phyloP scores from a whole-genome alignment of 2,113 vertebrate species.

The Syngnathus floridae region DNA sequence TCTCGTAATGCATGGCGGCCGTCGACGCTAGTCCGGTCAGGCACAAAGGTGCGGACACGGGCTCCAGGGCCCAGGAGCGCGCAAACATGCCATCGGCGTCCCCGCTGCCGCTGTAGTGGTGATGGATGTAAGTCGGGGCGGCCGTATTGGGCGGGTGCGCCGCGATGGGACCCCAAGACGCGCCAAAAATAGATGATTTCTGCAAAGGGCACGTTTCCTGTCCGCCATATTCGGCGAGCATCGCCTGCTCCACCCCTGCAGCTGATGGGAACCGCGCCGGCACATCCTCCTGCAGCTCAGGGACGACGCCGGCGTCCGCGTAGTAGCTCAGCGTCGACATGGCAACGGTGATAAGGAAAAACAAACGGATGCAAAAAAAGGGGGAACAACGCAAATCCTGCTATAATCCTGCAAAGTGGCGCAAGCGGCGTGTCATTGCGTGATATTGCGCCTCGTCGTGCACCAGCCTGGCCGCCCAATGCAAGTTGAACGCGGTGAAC shows the following conservation, averaged over 20 bases:
- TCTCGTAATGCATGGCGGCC: slow-evolving; percentile 84
- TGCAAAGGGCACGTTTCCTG: slow-evolving; percentile 89
- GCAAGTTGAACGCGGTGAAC: slow-evolving; percentile 77
- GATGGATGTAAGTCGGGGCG: slow-evolving; percentile 85
- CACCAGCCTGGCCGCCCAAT: slow-evolving; percentile 85
- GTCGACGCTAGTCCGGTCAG: slow-evolving; percentile 86
- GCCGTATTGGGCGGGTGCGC: slow-evolving; percentile 74
- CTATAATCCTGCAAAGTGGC: slow-evolving; percentile 56
- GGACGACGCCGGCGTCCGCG: slow-evolving; percentile 84
- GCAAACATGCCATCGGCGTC: slow-evolving; percentile 90
- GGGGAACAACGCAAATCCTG: neutral
- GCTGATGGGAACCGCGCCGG: slow-evolving; percentile 80
- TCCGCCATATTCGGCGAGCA: slow-evolving; percentile 84
- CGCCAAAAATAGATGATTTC: slow-evolving; percentile 88
- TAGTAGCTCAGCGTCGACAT: slow-evolving; percentile 93
- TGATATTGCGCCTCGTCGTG: slow-evolving; percentile 85
- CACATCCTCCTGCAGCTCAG: slow-evolving; percentile 81
- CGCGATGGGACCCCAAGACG: slow-evolving; percentile 87
- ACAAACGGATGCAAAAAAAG: slow-evolving; percentile 6
- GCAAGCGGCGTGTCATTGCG: slow-evolving; percentile 78
- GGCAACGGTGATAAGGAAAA: slow-evolving; percentile 38
- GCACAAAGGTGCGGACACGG: slow-evolving; percentile 85
- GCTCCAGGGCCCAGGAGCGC: slow-evolving; percentile 90
- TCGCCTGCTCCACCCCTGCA: slow-evolving; percentile 75
- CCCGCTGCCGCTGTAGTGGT: slow-evolving; percentile 78